Evolutionary conservation across 1,140 invertebrate species (phyloP).

Genomic region (Brachionus angularis): DNA sequence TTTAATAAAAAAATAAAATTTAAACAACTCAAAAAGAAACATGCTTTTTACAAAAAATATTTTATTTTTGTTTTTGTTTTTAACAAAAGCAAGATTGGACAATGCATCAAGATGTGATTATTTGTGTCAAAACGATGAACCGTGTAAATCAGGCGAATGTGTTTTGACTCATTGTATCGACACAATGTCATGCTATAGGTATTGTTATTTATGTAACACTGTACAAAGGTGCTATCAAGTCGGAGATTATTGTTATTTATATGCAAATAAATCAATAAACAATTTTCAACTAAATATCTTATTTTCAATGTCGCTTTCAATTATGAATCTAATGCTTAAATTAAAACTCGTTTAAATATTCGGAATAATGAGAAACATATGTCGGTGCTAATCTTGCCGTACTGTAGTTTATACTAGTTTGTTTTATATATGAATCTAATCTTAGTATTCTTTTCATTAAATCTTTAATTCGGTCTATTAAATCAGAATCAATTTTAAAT

Average conservation of each 20-base stretch:
- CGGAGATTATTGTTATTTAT: conserved; percentile 34
- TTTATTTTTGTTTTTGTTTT: neutral
- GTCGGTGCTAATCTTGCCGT: neutral
- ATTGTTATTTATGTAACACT: conserved; percentile 21
- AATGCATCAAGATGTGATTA: conserved; percentile 21
- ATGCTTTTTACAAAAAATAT: no score
- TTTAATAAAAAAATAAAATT: no score
- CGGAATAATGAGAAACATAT: neutral
- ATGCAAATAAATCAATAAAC: conserved; percentile 8
- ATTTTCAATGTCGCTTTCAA: neutral
- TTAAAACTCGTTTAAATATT: neutral
- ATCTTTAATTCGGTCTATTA: conserved; percentile 40
- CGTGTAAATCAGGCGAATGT: conserved; percentile 38
- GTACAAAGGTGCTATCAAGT: conserved; percentile 11
- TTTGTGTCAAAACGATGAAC: conserved; percentile 36
- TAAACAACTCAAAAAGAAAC: no score
- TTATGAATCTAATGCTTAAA: neutral
- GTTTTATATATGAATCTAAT: conserved; percentile 19
- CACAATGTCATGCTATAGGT: conserved; percentile 17
- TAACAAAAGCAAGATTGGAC: neutral
- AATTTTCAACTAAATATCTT: neutral
- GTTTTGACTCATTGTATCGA: conserved; percentile 34
- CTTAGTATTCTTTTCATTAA: conserved; percentile 38
- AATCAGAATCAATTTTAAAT: neutral
- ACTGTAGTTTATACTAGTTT: conserved; percentile 5